Percentiles rank a stretch among this genome's conserved stretches.
Evolutionary conservation across 2,113 vertebrate species (phyloP).

Genomic region (Hydropotes inermis): DNA sequence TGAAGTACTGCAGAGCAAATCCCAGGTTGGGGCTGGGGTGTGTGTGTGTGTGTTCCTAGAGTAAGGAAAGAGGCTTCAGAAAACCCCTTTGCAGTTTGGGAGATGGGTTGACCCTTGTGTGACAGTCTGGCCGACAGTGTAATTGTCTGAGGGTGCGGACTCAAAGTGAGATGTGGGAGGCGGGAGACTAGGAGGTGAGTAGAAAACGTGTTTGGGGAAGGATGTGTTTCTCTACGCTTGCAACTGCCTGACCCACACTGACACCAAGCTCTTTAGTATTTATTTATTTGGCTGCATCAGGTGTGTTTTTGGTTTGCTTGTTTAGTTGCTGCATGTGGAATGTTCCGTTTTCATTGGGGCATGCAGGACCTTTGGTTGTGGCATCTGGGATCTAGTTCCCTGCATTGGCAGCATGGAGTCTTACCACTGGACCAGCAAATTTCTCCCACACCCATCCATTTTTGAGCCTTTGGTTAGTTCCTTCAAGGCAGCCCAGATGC

Average conservation of each 20-base stretch:
- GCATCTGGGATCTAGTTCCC: neutral
- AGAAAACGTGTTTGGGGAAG: neutral
- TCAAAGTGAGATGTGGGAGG: neutral
- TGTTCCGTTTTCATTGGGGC: neutral
- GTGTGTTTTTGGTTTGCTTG: neutral
- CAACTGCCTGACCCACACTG: neutral
- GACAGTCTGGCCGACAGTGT: neutral
- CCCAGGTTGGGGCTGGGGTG: neutral
- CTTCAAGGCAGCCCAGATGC: neutral
- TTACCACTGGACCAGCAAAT: neutral
- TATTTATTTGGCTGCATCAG: neutral
- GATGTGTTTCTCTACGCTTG: neutral
- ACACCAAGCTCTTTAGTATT: neutral
- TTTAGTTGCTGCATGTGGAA: neutral
- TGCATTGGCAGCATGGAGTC: neutral
- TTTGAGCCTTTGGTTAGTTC: neutral
- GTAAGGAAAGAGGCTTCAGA: neutral
- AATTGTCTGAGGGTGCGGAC: neutral
- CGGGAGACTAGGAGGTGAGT: neutral
- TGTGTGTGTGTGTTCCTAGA: neutral
- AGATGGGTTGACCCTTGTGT: neutral
- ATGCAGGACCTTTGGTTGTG: neutral
- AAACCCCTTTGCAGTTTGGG: neutral
- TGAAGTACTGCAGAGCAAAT: neutral
- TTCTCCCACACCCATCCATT: neutral